These are phyloP conservation scores for Oryzias melastigma DNA, from an alignment of 2,113 vertebrate species.

Conservation along the genomic window DNA sequence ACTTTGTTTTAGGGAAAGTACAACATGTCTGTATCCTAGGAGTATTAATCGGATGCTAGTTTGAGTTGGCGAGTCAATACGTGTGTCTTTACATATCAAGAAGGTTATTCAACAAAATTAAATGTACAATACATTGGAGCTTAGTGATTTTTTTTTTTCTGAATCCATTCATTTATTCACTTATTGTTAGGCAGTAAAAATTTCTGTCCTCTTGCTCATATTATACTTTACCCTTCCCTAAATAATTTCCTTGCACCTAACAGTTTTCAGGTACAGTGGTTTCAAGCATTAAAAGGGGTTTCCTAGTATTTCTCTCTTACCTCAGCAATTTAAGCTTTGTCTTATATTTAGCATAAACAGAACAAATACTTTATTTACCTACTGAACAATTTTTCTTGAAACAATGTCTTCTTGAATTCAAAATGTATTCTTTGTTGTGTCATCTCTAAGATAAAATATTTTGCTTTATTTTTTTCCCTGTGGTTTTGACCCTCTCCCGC, in stretches of 20 bases:
- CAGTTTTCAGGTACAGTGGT: slow-evolving; percentile 15
- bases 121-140: too few species aligned
- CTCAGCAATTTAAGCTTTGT: too few species aligned
- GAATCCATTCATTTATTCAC: slow-evolving; percentile 1
- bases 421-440: not conserved
- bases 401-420: not conserved
- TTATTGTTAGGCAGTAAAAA: not conserved
- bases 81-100: too few species aligned
- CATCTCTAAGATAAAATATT: slow-evolving; percentile 5
- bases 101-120: too few species aligned
- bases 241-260: slow-evolving; percentile 31
- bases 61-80: too few species aligned
- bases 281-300: slow-evolving; percentile 8
- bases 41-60: too few species aligned
- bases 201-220: slow-evolving; percentile 11
- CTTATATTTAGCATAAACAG: too few species aligned
- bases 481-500: not conserved
- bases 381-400: not conserved
- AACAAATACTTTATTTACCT: too few species aligned
- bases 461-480: not conserved
- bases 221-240: slow-evolving; percentile 18
- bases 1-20: slow-evolving; percentile 9
- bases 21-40: too few species aligned
- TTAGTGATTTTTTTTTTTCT: too few species aligned
- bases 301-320: too few species aligned